phyloP scores from a whole-genome alignment of 2,113 vertebrate genomes.

The Pseudorhombus dupliciocellatus region DNA sequence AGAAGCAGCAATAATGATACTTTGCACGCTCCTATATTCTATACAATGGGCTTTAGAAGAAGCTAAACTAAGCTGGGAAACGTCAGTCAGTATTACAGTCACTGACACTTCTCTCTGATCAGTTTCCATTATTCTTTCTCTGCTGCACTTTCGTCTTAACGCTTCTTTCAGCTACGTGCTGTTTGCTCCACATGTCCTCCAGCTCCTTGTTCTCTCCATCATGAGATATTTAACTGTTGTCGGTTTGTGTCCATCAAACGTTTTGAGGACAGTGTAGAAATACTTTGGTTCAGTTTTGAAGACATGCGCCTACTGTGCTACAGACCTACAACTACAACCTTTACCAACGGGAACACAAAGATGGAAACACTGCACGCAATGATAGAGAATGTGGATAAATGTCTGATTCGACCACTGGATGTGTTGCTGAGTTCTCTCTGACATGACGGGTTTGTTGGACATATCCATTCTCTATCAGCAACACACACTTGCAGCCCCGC shows the following conservation, averaged over 20 bases:
- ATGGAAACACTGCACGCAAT: no score
- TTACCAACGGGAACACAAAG: background rate
- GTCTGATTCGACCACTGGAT: background rate
- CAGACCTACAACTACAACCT: no score
- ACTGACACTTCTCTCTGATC: background rate
- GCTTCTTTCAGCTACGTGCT: background rate
- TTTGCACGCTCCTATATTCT: background rate
- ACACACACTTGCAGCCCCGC: slow-evolving; percentile 2
- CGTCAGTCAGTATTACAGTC: background rate
- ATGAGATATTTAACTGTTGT: background rate
- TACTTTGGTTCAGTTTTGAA: no score
- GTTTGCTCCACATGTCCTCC: background rate
- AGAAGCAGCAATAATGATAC: no score
- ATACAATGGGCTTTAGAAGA: background rate
- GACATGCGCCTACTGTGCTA: background rate
- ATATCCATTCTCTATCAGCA: background rate
- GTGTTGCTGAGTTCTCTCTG: background rate
- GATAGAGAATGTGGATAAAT: background rate
- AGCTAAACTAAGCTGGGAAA: background rate
- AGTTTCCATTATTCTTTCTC: background rate
- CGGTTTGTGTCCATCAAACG: background rate
- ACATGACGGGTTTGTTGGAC: background rate
- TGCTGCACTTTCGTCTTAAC: background rate
- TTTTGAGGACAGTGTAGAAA: no score
- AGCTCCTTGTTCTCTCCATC: background rate